phyloP scores from a whole-genome alignment of 1,140 invertebrate genomes.

The Zaprionus vittiger region DNA sequence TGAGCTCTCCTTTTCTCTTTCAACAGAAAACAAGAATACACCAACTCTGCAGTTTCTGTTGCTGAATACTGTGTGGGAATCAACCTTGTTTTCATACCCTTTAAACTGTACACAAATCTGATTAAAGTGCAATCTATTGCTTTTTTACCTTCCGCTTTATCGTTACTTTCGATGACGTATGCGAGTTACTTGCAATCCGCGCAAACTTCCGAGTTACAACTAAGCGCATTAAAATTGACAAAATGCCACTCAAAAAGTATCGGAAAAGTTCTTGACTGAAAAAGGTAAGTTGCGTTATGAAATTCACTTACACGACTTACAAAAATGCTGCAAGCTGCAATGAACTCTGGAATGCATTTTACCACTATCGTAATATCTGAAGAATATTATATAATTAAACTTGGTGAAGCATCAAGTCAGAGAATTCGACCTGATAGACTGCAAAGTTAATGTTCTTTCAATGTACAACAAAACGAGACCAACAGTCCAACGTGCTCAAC shows the following conservation, averaged over 20 bases:
- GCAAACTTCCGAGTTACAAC: conserved; percentile 42
- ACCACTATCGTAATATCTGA: neutral
- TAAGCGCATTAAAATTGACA: conserved; percentile 75
- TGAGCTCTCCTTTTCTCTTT: neutral
- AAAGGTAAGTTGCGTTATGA: conserved; percentile 12
- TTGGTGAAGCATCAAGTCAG: neutral
- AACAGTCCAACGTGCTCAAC: no score
- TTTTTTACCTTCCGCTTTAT: conserved; percentile 35
- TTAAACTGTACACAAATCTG: conserved; percentile 50
- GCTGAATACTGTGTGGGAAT: neutral
- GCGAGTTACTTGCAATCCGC: conserved; percentile 1
- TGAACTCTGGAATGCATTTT: neutral
- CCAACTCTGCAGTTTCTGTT: no score
- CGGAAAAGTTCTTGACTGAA: conserved; percentile 41
- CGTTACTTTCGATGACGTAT: conserved; percentile 17
- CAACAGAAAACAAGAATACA: no score
- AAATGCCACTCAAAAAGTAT: conserved; percentile 63
- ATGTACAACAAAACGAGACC: neutral
- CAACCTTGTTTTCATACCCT: conserved; percentile 31
- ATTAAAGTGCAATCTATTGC: conserved; percentile 64
- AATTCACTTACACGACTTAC: neutral
- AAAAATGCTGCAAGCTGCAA: neutral
- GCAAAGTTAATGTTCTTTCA: neutral
- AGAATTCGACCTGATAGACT: neutral
- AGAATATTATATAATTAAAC: neutral